Percentiles rank a stretch among this genome's conserved stretches.
Evolutionary conservation across 1,140 invertebrate genomes (phyloP).

Genomic region (Leptinotarsa undecemlineata): DNA sequence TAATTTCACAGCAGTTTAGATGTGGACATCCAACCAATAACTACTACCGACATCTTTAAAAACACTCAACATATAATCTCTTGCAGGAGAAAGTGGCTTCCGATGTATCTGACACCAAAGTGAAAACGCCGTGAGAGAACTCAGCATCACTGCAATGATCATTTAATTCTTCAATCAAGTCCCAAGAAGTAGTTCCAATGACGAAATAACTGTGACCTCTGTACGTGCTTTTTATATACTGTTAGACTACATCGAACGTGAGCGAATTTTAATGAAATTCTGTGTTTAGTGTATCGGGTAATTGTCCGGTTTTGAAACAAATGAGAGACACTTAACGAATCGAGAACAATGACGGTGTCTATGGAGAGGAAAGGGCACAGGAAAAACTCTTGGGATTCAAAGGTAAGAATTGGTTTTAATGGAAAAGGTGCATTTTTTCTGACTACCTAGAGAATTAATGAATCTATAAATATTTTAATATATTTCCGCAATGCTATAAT

Average conservation of each 20-base stretch:
- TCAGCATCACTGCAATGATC: neutral
- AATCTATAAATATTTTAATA: no score
- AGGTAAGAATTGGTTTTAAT: conserved; percentile 31
- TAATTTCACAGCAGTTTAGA: neutral
- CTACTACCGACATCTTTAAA: neutral
- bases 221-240: conserved; percentile 10
- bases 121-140: conserved; percentile 2
- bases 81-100: conserved; percentile 17
- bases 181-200: conserved; percentile 7
- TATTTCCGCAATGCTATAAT: no score
- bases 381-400: conserved; percentile 49
- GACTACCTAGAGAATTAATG: no score
- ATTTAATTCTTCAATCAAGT: conserved; percentile 9
- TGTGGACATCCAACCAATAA: neutral
- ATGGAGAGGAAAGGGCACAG: conserved; percentile 47
- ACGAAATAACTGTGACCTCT: conserved; percentile 7
- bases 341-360: conserved; percentile 44
- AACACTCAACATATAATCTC: neutral
- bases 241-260: conserved; percentile 3
- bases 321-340: neutral
- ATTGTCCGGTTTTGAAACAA: conserved; percentile 4
- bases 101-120: conserved; percentile 1
- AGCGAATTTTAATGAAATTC: conserved; percentile 10
- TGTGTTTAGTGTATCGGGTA: neutral
- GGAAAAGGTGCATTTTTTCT: no score